Base-by-base conservation (phyloP, 2,888 invertebrate species). In the Laspeyria flexula region DNA sequence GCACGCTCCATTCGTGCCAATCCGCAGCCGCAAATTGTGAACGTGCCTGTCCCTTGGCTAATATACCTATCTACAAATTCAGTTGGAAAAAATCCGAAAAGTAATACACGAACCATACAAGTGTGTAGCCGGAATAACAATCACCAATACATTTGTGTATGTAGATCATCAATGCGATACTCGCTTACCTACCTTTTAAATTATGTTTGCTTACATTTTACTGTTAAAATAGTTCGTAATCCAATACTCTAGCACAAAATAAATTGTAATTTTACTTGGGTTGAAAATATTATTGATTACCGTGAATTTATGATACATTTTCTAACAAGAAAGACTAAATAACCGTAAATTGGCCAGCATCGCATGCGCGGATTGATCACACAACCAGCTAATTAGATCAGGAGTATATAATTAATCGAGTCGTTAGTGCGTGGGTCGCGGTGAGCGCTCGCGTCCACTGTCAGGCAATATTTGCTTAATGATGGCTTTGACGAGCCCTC, bases 11-110 rank as follows among this genome's bases (percentile, higher is more conserved):
- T 76, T 73, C 81, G 80, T 78, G 81, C 81, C 79, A 82, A 83
- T 79, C 73, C 75, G 63, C 68, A 71, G 68, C 80, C 83, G 70
- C 83, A 81, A 81, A 82, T 80, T 79, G 83, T 77, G 76, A 71
- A 80, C 83, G 83, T 81, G 83, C 72, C 68, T 73, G 69, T 72
- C 73, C 73, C 62, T 59, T 65, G 55, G 62, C 71, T 75, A 75
- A 77, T 77, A 75, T 71, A 75, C 68, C 71, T 71, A 75, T 66
- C 70, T 66, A 71, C 63, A 51, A 73, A 66, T 70, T 49, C 55
- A 43, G 23, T 46, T 41, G 33, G 39, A 51, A 63, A 18, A 60
- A 63, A 58, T 56, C 43, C 46, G 34, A 56, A 55, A 56, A 56
- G 37, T 47, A 37, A 53, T 62, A 62, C 37, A 52, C 29, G 52